Conservation (phyloP, 2,113 vertebrate genomes). For the Thomomys bottae region DNA sequence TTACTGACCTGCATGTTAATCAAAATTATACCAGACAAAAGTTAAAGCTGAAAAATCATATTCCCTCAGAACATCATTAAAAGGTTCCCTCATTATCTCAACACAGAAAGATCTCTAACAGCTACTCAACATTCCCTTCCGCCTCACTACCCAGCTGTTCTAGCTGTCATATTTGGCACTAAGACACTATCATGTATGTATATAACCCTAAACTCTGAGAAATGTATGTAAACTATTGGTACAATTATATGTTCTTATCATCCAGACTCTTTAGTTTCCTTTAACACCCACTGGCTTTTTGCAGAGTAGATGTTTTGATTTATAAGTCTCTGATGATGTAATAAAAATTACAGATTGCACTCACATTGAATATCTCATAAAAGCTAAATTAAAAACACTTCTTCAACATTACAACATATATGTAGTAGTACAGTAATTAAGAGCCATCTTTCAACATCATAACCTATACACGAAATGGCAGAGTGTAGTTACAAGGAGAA, state of each 20-base stretch:
- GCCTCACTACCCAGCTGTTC: background rate
- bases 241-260: background rate
- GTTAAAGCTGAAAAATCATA: conserved; percentile 14
- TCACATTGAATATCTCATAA: conserved; percentile 58
- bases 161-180: background rate
- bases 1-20: background rate
- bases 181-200: background rate
- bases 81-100: background rate
- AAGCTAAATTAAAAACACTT: conserved; percentile 68
- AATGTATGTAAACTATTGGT: background rate
- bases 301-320: conserved; percentile 52
- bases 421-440: background rate
- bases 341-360: conserved; percentile 58
- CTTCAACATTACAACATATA: conserved; percentile 57
- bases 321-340: conserved; percentile 5
- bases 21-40: background rate
- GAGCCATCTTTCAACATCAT: conserved; percentile 39
- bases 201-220: background rate
- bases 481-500: background rate
- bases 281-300: conserved; percentile 19
- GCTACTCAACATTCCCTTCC: background rate
- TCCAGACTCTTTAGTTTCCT: background rate
- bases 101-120: background rate
- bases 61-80: background rate
- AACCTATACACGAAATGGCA: background rate